These are phyloP conservation scores for Triops longicaudatus DNA, from an alignment of 1,140 invertebrate genomes.

Conservation along the genomic window DNA sequence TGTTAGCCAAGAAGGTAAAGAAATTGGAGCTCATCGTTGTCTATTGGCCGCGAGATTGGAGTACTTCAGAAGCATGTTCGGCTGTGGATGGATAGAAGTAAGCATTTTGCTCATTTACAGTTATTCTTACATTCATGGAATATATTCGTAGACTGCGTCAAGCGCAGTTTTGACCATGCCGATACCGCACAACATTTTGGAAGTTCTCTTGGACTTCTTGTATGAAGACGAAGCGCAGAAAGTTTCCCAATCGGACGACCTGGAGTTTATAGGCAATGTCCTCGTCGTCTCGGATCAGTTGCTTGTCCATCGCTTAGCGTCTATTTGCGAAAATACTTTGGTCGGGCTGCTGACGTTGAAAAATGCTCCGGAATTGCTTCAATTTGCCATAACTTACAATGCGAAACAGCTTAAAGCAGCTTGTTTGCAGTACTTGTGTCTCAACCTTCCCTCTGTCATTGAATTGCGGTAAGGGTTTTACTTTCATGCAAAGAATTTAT, in stretches of 20 bases:
- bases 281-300: constrained; percentile 61
- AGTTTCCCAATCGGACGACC: constrained; percentile 47
- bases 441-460: constrained; percentile 57
- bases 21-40: constrained; percentile 61
- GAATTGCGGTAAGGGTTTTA: constrained; percentile 45
- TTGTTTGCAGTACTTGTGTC: constrained; percentile 59
- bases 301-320: constrained; percentile 52
- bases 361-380: constrained; percentile 57
- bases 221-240: constrained; percentile 54
- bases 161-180: constrained; percentile 35
- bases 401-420: constrained; percentile 53
- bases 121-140: constrained; percentile 1
- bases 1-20: constrained; percentile 47
- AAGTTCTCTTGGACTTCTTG: constrained; percentile 54
- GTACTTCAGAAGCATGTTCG: constrained; percentile 66
- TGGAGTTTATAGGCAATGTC: constrained; percentile 53
- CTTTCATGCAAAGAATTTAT: constrained; percentile 19
- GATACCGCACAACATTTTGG: constrained; percentile 45
- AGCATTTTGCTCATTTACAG: constrained; percentile 30
- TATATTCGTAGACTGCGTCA: constrained; percentile 28
- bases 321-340: constrained; percentile 55
- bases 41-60: constrained; percentile 59
- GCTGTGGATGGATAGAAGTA: constrained; percentile 59
- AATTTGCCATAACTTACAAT: constrained; percentile 58
- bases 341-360: constrained; percentile 52